Evolutionary conservation across 92 coral and sea anemone genomes (phyloP).

Genomic region (Parazoanthus atlanticus): DNA sequence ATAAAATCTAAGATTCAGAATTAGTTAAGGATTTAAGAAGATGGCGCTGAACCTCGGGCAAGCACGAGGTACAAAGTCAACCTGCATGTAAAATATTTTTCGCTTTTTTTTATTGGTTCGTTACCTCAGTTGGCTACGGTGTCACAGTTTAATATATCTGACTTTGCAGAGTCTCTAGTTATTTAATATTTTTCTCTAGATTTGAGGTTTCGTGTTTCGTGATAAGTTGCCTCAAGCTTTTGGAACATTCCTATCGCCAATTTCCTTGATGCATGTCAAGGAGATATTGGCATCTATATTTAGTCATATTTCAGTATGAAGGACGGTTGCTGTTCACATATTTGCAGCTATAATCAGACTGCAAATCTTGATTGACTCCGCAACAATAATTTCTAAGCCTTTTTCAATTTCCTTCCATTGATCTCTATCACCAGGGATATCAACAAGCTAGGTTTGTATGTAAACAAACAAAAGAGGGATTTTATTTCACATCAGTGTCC

Average conservation of each 20-base stretch:
- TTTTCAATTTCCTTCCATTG: conserved; percentile 43
- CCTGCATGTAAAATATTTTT: too few species aligned
- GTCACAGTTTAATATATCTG: not conserved
- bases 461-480: conserved; percentile 18
- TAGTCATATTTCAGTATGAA: conserved; percentile 4
- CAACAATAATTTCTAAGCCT: conserved; percentile 30
- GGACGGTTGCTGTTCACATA: not conserved
- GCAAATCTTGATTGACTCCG: conserved; percentile 27
- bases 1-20: conserved; percentile 2
- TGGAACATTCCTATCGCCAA: not conserved
- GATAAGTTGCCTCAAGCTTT: conserved; percentile 17
- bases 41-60: not conserved
- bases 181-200: not conserved
- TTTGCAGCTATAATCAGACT: conserved; percentile 2
- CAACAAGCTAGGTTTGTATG: conserved; percentile 28
- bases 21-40: conserved; percentile 1
- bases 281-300: not conserved
- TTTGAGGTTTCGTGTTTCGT: not conserved
- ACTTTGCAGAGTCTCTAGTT: not conserved
- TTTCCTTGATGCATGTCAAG: conserved; percentile 10
- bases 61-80: not conserved
- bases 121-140: not conserved
- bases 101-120: too few species aligned
- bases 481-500: conserved; percentile 13
- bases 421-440: conserved; percentile 28